A percentile compares a stretch with the other conserved stretches of the same genome.
These are phyloP conservation scores for Microdon myrmicae DNA, from an alignment of 2,888 invertebrate genomes.

Conservation along the genomic window DNA sequence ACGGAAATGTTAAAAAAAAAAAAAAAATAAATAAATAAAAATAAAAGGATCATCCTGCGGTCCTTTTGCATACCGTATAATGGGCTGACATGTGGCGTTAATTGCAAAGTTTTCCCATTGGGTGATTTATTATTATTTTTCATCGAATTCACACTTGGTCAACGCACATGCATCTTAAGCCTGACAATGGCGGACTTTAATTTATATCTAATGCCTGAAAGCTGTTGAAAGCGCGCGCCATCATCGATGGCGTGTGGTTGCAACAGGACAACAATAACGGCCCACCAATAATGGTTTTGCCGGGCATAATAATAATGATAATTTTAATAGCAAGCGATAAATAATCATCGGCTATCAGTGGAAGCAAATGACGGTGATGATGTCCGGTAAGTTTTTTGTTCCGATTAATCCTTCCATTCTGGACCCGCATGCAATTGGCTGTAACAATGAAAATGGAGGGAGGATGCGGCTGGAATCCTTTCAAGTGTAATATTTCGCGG, in stretches of 20 bases:
- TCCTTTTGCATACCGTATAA: conserved; percentile 36
- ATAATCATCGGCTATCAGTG: conserved; percentile 39
- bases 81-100: conserved; percentile 40
- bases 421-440: no score
- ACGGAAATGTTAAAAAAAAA: no score
- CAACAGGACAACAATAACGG: conserved; percentile 29
- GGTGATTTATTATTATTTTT: conserved; percentile 38
- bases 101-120: conserved; percentile 46
- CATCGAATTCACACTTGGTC: conserved; percentile 7
- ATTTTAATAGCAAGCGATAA: conserved; percentile 44
- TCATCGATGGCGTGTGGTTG: not conserved
- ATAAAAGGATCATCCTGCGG: conserved; percentile 36
- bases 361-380: conserved; percentile 19
- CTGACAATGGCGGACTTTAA: conserved; percentile 17
- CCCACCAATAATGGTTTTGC: conserved; percentile 11
- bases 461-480: no score
- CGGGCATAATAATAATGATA: conserved; percentile 38
- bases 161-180: conserved; percentile 10
- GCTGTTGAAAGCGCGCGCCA: conserved; percentile 3
- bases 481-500: no score
- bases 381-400: conserved; percentile 1
- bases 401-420: no score
- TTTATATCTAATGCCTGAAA: conserved; percentile 18
- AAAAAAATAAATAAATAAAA: no score
- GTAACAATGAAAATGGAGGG: no score